Base-by-base conservation (phyloP, 2,888 invertebrate genomes). In the Perizoma flavofasciatum region DNA sequence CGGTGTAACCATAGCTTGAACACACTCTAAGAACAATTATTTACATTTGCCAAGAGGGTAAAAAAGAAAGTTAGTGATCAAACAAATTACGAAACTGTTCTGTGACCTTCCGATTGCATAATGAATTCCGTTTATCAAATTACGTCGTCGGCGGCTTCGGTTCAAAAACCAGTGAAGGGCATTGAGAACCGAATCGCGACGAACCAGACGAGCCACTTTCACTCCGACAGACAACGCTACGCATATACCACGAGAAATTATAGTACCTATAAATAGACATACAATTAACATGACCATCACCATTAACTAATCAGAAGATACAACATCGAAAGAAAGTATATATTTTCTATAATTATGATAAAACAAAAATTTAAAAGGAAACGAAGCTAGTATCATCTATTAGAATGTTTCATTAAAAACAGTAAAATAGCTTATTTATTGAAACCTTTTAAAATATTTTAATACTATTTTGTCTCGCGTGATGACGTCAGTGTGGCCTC, bases 151-250 rank as follows among this genome's bases (percentile, higher is more conserved):
- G 63, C 60, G 63, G 58, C 53, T 51, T 65, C 53, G 63, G 61
- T 65, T 66, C 65, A 63, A 65, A 63, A 66, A 62, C 67, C 63
- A 63, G 69, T 67, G 67, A 69, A 69, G 69, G 69, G 69, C 69
- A 61, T 50, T 65, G 53, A 59, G 51, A 61, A 50, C 67, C 65
- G 40, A 63, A 60, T 63, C 55, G 52, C 60, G 34, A 48, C 41
- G 58, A 65, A 63, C 64, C 59, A 39, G 66, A 55, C 56, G 35
- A 37, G n/a, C 58, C 63, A 67, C 69, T 69, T 69, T 69, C 69
- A 69, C 69, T 69, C 41, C 43, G 45, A 49, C 49, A 37, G 44
- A 62, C 59, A 37, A 49, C 56, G 41, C 40, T 22, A 59, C 63
- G 61, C 67, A 66, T 66, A 69, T 58, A 63, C 64, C 67, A 64